Evolutionary conservation across 2,888 invertebrate species (phyloP).

Genomic region (Pollenia labialis): DNA sequence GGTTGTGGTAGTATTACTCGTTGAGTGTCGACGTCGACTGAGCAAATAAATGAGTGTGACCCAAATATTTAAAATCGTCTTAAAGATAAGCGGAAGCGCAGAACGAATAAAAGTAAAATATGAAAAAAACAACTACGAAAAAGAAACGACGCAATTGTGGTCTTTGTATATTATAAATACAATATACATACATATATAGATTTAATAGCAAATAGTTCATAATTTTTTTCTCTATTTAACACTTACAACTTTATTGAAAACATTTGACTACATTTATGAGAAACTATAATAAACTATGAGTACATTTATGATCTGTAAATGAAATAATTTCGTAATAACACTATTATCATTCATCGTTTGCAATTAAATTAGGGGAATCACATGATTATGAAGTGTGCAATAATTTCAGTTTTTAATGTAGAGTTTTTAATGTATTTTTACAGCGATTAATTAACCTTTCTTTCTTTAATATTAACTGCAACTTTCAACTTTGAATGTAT

Average conservation of each 20-base stretch:
- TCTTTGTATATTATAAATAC: constrained; percentile 30
- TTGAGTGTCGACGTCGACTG: constrained; percentile 65
- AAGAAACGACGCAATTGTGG: constrained; percentile 67
- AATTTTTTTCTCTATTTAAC: constrained; percentile 57
- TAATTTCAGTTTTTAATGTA: no score
- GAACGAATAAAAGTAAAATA: constrained; percentile 61
- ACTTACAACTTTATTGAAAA: constrained; percentile 79
- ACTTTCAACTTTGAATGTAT: no score
- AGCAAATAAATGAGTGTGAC: constrained; percentile 73
- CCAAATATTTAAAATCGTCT: constrained; percentile 73
- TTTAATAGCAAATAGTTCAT: background rate
- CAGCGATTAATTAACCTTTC: no score
- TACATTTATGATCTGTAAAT: background rate
- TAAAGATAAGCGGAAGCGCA: constrained; percentile 73
- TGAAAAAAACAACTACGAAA: constrained; percentile 49
- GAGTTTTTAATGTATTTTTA: no score
- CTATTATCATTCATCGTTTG: background rate
- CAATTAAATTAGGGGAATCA: constrained; percentile 8
- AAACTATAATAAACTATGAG: background rate
- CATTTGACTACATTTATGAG: constrained; percentile 61
- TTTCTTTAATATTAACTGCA: no score
- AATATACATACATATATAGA: background rate
- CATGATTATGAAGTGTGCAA: background rate
- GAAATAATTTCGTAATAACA: background rate
- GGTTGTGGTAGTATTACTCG: constrained; percentile 23